A percentile compares a stretch with the other conserved stretches of the same genome.
These are phyloP conservation scores for Marisa cornuarietis DNA, from an alignment of 1,140 invertebrate genomes.

Conservation along the genomic window DNA sequence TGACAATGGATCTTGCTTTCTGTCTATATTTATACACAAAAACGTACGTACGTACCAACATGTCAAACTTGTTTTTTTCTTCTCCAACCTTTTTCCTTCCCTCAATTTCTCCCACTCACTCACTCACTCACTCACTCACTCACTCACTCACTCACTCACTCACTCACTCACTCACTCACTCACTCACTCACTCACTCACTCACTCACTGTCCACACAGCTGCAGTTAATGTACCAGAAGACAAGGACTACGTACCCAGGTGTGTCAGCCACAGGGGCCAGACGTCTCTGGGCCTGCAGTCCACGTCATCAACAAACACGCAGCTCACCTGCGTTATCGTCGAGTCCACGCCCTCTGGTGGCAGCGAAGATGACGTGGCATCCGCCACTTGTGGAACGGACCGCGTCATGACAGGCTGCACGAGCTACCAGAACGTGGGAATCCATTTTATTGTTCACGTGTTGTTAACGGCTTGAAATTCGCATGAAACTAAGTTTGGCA, in stretches of 20 bases:
- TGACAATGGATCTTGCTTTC: too few species aligned
- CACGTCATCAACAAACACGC: not conserved
- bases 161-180: too few species aligned
- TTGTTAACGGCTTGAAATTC: too few species aligned
- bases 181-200: too few species aligned
- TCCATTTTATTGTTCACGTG: not conserved
- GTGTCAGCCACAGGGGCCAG: not conserved
- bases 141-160: too few species aligned
- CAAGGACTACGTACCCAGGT: not conserved
- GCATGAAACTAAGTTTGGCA: too few species aligned
- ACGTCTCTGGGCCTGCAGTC: not conserved
- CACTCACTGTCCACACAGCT: not conserved
- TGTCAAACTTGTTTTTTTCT: too few species aligned
- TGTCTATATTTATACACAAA: too few species aligned
- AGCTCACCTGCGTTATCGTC: not conserved
- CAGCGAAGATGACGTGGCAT: not conserved
- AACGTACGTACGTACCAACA: too few species aligned
- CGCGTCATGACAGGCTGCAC: conserved; percentile 16
- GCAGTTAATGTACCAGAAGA: not conserved
- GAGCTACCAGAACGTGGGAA: conserved; percentile 5
- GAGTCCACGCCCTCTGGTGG: not conserved
- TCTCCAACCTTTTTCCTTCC: too few species aligned
- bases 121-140: too few species aligned
- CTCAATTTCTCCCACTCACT: too few species aligned
- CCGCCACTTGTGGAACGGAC: not conserved